Evolutionary conservation across 2,113 vertebrate genomes (phyloP).

Genomic region (Macrotis lagotis): DNA sequence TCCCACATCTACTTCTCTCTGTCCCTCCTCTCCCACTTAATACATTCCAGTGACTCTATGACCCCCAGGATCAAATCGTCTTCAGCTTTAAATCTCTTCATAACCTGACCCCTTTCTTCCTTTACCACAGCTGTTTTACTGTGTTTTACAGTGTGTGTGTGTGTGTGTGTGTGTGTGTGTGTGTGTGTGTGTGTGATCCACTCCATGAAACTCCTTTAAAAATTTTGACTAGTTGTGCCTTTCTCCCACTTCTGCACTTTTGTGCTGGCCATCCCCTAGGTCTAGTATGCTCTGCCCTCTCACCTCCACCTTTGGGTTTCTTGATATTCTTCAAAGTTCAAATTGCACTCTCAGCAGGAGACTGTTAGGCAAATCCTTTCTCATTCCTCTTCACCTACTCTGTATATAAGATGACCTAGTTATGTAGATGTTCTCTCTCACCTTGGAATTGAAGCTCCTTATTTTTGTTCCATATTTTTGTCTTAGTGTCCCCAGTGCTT

Average conservation of each 20-base stretch:
- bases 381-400: background rate
- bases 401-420: background rate
- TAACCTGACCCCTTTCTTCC: background rate
- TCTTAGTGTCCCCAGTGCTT: background rate
- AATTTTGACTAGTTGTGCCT: background rate
- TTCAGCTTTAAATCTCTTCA: background rate
- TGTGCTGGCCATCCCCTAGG: background rate
- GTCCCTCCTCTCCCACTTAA: background rate
- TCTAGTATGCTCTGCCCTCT: background rate
- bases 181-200: too few species aligned
- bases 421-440: background rate
- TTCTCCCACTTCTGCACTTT: background rate
- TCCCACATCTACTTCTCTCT: background rate
- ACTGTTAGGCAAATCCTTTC: background rate
- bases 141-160: too few species aligned
- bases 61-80: background rate
- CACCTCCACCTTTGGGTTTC: background rate
- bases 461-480: conserved; percentile 8
- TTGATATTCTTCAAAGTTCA: background rate
- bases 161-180: too few species aligned
- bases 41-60: background rate
- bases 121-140: background rate
- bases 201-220: background rate
- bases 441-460: background rate
- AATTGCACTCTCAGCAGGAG: background rate